Conservation (phyloP, 53 echinoderm and acorn worm species). For the Temnopleurus reevesii region DNA sequence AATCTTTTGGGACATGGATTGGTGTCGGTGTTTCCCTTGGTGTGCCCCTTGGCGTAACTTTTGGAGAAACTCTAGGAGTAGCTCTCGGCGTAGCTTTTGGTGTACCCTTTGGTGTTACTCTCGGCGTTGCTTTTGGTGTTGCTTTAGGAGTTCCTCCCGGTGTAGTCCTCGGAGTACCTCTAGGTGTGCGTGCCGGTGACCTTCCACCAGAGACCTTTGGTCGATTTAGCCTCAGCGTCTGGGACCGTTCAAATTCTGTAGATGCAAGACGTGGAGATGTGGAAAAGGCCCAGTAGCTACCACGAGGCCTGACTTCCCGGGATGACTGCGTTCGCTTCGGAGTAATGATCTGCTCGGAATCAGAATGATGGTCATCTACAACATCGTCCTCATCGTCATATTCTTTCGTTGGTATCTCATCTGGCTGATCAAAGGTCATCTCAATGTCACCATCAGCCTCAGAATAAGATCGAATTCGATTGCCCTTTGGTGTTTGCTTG, state of each 20-base stretch:
- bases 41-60: background rate
- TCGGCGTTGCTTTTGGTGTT: background rate
- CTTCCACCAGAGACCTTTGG: background rate
- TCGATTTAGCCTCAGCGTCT: background rate
- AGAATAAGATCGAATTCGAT: background rate
- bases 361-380: background rate
- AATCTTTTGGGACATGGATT: too few species aligned
- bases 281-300: conserved; percentile 19
- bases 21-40: background rate
- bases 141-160: background rate
- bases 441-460: conserved; percentile 6
- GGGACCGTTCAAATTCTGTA: conserved; percentile 3
- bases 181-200: background rate
- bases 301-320: background rate
- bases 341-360: background rate
- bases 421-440: background rate
- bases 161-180: conserved; percentile 1
- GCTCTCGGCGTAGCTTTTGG: background rate
- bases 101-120: background rate
- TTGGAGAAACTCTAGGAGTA: background rate
- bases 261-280: background rate
- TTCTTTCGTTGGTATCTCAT: background rate
- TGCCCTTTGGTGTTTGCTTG: background rate
- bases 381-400: background rate
- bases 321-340: background rate